Evolutionary conservation across 2,797 vertebrate species (phyloP).

Genomic region (Rhinophrynus dorsalis): DNA sequence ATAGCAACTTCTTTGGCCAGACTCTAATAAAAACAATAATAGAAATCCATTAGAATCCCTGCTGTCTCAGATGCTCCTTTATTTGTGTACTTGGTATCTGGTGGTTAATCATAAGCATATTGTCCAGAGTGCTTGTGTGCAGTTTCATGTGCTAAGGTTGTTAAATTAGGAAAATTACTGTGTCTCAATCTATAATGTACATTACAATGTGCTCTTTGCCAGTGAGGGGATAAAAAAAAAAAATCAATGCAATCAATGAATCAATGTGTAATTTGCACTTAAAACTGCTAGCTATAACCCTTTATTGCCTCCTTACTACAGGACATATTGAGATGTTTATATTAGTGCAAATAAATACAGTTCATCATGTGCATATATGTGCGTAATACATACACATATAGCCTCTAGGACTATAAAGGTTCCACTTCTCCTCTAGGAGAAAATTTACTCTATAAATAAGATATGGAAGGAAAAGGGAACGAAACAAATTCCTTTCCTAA

Average conservation of each 20-base stretch:
- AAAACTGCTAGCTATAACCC: constrained; percentile 39
- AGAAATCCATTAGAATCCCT: too few relatives aligned
- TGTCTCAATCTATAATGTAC: constrained; percentile 26
- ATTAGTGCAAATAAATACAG: constrained; percentile 12
- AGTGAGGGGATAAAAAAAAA: constrained; percentile 24
- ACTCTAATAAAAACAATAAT: too few relatives aligned
- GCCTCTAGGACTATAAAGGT: constrained; percentile 1
- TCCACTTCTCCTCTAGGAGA: constrained; percentile 13
- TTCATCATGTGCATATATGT: constrained; percentile 6
- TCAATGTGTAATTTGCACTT: constrained; percentile 49
- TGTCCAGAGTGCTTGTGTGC: background rate
- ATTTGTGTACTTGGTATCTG: too few relatives aligned
- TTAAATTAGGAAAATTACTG: constrained; percentile 46
- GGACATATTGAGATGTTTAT: constrained; percentile 31
- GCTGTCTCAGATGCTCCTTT: too few relatives aligned
- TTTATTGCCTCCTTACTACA: constrained; percentile 41
- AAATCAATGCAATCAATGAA: constrained; percentile 44
- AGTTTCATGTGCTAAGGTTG: constrained; percentile 24
- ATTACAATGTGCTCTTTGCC: constrained; percentile 39
- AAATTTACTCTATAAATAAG: constrained; percentile 43
- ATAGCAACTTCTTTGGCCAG: too few relatives aligned
- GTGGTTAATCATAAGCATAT: too few relatives aligned
- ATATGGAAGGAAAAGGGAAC: constrained; percentile 33
- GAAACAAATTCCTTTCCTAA: constrained; percentile 48
- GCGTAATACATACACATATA: constrained; percentile 22